Evolutionary conservation across 2,888 invertebrate species (phyloP), one percentile per base, ranked within the genome.

Genomic region (Drosophila cognata): DNA sequence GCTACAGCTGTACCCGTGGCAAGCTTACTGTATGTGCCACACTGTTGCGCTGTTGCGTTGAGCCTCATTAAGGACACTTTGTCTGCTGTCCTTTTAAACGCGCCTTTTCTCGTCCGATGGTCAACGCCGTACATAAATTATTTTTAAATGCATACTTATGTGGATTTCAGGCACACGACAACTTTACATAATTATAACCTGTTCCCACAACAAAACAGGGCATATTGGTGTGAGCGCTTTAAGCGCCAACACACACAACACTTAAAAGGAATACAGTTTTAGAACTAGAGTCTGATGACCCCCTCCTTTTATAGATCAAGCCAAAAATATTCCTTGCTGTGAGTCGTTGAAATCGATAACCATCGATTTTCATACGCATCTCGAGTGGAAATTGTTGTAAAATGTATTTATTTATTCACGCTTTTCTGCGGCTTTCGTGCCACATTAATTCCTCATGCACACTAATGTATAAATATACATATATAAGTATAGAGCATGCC

Each of bases 111-210:
- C 60, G 50, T 62, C 65, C 76, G 57, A 53, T 65, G 35, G 53
- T 57, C n/a, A 38, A 18, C 64, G 55, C 38, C 29, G 29, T 58
- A 69, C 80, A 80, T 80, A 80, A 80, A 82, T 80, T 80, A 80
- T 82, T 82, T 80, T 80, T 79, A 80, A 80, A 80, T 80, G 80
- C 80, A 82, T 82, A 80, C 82, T 80, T 80, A 82, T 80, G 76
- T 76, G 82, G 79, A 82, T 79, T 79, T 82, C 69, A 76, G 75
- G 71, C 81, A 71, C 71, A 79, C 79, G 69, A 82, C 76, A 79
- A 79, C 73, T 79, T 82, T 67, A 76, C 79, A 80, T 79, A 80
- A 80, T 80, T 80, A 73, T 82, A 43, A 25, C 43, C 43, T 56
- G 56, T 41, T 56, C n/a, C 28, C 7, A 1, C 7, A 28, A 28